phyloP scores from a whole-genome alignment of 1,140 invertebrate genomes.

The Cotesia typhae region DNA sequence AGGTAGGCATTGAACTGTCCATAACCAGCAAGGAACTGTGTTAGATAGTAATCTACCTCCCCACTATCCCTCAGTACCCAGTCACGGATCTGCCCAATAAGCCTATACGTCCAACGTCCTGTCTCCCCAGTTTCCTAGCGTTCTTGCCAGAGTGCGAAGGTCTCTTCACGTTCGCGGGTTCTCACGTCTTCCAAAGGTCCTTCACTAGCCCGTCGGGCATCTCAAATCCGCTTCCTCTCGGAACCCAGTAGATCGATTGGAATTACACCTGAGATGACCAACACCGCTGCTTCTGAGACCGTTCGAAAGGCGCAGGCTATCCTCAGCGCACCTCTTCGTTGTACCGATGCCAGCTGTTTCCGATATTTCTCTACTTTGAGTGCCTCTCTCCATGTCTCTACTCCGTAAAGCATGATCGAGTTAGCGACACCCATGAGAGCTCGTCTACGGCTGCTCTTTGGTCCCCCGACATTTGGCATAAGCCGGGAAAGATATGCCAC shows the following conservation, averaged over 20 bases:
- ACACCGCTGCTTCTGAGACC: slow-evolving; percentile 17
- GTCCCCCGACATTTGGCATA: slow-evolving; percentile 46
- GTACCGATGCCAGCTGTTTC: slow-evolving; percentile 35
- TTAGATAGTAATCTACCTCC: not conserved
- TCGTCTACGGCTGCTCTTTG: slow-evolving; percentile 36
- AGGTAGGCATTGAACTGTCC: not conserved
- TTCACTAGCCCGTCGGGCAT: slow-evolving; percentile 32
- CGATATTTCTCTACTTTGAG: slow-evolving; percentile 35
- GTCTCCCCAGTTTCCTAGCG: not conserved
- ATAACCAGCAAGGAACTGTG: not conserved
- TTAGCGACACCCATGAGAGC: slow-evolving; percentile 39
- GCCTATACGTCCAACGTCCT: not conserved
- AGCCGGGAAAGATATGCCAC: slow-evolving; percentile 36
- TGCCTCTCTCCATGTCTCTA: slow-evolving; percentile 37
- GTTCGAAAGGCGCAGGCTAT: slow-evolving; percentile 18
- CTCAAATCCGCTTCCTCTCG: slow-evolving; percentile 25
- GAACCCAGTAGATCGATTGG: slow-evolving; percentile 33
- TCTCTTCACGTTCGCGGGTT: not conserved
- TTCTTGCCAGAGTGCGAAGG: not conserved
- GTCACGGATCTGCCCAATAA: not conserved
- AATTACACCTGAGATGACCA: slow-evolving; percentile 26
- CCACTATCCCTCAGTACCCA: not conserved
- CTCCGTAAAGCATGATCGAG: slow-evolving; percentile 33
- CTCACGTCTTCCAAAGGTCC: not conserved
- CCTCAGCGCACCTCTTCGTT: slow-evolving; percentile 33